Evolutionary conservation across 2,113 vertebrate species (phyloP).

Genomic region (Hemiscyllium ocellatum): DNA sequence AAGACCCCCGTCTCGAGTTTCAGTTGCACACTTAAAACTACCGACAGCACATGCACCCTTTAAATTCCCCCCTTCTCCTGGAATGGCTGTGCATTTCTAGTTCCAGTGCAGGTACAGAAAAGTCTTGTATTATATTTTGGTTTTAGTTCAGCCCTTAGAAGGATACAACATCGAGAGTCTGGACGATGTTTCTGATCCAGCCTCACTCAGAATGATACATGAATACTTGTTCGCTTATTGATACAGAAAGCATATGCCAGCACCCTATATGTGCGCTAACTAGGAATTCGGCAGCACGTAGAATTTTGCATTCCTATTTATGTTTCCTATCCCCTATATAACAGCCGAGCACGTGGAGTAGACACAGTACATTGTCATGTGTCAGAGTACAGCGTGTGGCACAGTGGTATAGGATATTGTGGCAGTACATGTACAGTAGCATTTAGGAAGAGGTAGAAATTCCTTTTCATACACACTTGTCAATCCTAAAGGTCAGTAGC

Average conservation of each 20-base stretch:
- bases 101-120: neutral
- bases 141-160: neutral
- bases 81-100: neutral
- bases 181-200: neutral
- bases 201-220: neutral
- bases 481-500: neutral
- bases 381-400: neutral
- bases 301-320: neutral
- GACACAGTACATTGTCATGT: neutral
- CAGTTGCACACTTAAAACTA: neutral
- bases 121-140: neutral
- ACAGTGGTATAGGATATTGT: neutral
- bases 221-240: neutral
- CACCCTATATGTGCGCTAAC: constrained; percentile 19
- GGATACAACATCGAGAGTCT: no score
- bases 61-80: neutral
- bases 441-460: neutral
- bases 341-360: neutral
- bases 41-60: neutral
- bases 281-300: neutral
- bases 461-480: neutral
- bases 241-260: neutral
- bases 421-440: constrained; percentile 1
- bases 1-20: neutral
- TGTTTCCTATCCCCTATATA: neutral